Evolutionary conservation across 2,888 invertebrate species (phyloP), one percentile per base, ranked within the genome.

Genomic region (Lasioglossum figueresi): DNA sequence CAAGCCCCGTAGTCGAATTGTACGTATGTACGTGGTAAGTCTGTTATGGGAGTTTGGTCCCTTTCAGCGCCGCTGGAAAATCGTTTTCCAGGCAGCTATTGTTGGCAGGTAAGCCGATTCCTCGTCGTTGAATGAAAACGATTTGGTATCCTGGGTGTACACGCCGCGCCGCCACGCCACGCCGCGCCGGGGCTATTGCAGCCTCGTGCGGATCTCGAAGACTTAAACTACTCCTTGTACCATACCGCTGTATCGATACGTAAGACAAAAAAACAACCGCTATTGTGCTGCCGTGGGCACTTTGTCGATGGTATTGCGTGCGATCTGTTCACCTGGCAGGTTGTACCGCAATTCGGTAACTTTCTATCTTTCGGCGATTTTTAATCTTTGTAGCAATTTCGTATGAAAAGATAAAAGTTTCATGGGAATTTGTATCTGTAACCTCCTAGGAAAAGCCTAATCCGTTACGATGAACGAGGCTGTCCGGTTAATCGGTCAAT

Each of bases 21-120:
- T 90, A 88, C 88, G 88, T 45, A 45, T 45, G 45, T 82, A 90
- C 85, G 90, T 88, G 88, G 90, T 89, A 90, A 90, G 90, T 89
- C 90, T 84, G 90, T 90, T 90, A 90, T 84, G 83, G 79, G 87
- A 85, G 70, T 83, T 87, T 83, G 83, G 88, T 78, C 86, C 89
- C 83, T 90, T 90, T 88, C 83, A 88, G 76, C 76, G 79, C 66
- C 81, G 66, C 59, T 68, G 83, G 86, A 84, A 90, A 90, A 90
- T 90, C 89, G 90, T 90, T 90, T 88, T 90, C 83, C 84, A 82
- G 82, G 78, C 76, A 68, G 70, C 84, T 84, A 91, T 91, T 91
- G 91, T 90, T 63, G 84, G 84, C 76, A 14, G 56, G 83, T 91
- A 91, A 91, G 91, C 91, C 91, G 91, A 91, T 91, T 91, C 84